phyloP scores from a whole-genome alignment of 2,113 vertebrate species.

The Steatornis caripensis region DNA sequence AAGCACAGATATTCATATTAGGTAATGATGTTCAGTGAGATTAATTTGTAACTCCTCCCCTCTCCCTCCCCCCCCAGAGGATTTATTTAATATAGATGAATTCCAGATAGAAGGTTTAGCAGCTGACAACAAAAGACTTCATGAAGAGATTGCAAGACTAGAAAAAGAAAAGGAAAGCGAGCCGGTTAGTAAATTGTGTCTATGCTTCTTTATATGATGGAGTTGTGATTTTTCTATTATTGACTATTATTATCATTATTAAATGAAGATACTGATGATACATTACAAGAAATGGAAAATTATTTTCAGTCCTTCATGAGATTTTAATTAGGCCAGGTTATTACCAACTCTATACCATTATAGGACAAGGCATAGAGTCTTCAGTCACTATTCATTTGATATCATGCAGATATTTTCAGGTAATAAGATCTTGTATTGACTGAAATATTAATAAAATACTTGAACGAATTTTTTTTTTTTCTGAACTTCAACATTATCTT shows the following conservation, averaged over 20 bases:
- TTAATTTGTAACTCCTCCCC: background rate
- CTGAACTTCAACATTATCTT: background rate
- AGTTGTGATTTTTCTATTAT: background rate
- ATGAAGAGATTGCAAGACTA: slow-evolving; percentile 81
- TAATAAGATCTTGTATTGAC: background rate
- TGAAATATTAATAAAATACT: background rate
- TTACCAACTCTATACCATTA: background rate
- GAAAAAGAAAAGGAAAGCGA: slow-evolving; percentile 88
- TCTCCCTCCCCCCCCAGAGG: slow-evolving; percentile 69
- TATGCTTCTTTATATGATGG: background rate
- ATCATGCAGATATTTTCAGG: background rate
- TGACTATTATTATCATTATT: background rate
- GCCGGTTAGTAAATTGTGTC: slow-evolving; percentile 73
- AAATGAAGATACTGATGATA: background rate
- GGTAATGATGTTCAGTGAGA: background rate
- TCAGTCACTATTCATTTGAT: background rate
- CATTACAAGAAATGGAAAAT: background rate
- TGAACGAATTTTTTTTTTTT: background rate
- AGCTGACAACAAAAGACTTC: slow-evolving; percentile 80
- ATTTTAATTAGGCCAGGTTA: background rate
- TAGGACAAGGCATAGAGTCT: background rate
- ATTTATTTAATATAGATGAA: slow-evolving; percentile 87
- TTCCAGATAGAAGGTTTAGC: slow-evolving; percentile 75
- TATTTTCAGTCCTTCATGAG: background rate
- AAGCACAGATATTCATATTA: background rate